Evolutionary conservation across 1,140 invertebrate genomes (phyloP).

Genomic region (Ceratitis capitata): DNA sequence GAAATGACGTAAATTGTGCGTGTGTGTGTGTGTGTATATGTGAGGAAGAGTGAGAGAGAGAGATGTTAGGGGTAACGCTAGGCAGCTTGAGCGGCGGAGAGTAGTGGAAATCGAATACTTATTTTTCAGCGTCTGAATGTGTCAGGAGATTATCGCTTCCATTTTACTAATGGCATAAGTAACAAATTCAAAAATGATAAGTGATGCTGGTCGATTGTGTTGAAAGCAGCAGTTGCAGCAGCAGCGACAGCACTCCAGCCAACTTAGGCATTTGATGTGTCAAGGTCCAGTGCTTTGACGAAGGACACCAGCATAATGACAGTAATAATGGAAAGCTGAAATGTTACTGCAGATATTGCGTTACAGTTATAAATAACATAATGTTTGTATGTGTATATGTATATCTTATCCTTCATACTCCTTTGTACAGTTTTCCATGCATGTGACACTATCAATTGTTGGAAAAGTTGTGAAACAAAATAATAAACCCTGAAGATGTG

Average conservation of each 20-base stretch:
- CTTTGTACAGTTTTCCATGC: neutral
- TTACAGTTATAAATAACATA: neutral
- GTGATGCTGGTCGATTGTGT: constrained; percentile 6
- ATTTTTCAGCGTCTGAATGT: too few relatives aligned
- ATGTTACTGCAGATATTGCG: neutral
- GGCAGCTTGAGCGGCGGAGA: neutral
- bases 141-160: neutral
- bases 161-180: neutral
- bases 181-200: constrained; percentile 23
- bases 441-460: neutral
- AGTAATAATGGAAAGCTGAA: neutral
- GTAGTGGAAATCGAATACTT: too few relatives aligned
- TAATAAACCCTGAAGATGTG: neutral
- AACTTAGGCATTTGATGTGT: neutral
- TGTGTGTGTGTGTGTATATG: neutral
- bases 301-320: constrained; percentile 18
- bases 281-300: neutral
- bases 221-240: neutral
- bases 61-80: neutral
- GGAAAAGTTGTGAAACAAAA: neutral
- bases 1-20: neutral
- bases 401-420: neutral
- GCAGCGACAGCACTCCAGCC: neutral
- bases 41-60: neutral
- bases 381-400: neutral